These are phyloP conservation scores for Coryphaenoides rupestris DNA, from an alignment of 2,113 vertebrate species.

Conservation along the genomic window DNA sequence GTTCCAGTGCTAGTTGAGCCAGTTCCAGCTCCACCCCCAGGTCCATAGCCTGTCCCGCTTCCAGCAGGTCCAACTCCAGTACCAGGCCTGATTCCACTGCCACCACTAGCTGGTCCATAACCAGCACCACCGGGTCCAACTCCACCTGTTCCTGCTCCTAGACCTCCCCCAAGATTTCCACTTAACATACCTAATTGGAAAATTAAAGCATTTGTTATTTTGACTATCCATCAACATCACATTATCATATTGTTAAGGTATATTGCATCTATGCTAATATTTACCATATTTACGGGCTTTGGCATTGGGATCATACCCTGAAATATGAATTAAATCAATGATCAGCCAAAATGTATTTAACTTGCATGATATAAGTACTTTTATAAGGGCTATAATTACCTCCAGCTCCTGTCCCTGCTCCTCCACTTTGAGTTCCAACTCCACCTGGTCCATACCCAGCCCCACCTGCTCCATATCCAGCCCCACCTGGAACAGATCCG, in stretches of 20 bases:
- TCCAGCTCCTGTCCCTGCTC: conserved; percentile 18
- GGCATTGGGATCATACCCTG: conserved; percentile 15
- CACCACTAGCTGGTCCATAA: conserved; percentile 13
- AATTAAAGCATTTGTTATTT: not conserved
- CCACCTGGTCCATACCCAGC: conserved; percentile 8
- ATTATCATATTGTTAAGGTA: not conserved
- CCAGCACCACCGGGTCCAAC: not conserved
- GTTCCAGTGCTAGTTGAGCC: conserved; percentile 4
- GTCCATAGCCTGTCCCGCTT: conserved; percentile 6
- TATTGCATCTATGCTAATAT: too few relatives aligned
- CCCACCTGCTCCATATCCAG: not conserved
- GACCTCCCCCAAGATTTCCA: not conserved
- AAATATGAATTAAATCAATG: not conserved
- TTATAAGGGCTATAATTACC: not conserved
- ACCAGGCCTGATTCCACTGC: conserved; percentile 1
- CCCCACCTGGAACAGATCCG: conserved; percentile 33
- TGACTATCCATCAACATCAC: not conserved
- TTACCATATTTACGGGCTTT: conserved; percentile 24
- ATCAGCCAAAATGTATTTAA: too few relatives aligned
- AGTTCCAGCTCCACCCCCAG: conserved; percentile 21
- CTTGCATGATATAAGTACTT: not conserved
- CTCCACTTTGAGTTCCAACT: conserved; percentile 22
- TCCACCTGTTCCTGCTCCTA: not conserved
- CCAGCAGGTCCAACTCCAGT: conserved; percentile 31
- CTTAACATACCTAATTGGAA: conserved; percentile 9